Conservation (phyloP, 2,888 invertebrate species). For the Chymomyza caudatula region DNA sequence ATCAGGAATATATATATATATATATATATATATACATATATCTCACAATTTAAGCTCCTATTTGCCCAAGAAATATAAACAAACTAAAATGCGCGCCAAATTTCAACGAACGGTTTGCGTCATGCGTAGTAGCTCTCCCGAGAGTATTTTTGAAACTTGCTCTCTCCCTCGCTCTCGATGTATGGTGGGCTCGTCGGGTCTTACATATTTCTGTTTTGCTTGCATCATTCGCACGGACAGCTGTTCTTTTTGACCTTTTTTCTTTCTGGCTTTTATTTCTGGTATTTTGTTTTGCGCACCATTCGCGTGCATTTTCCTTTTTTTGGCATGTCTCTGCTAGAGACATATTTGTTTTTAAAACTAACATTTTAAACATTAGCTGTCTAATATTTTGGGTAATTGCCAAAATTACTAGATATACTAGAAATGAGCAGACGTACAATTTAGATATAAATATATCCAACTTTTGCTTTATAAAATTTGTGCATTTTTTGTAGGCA, state of each 20-base stretch:
- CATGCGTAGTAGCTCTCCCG: constrained; percentile 1
- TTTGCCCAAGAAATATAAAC: background rate
- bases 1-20: background rate
- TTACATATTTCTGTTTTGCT: constrained; percentile 42
- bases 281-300: constrained; percentile 31
- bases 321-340: background rate
- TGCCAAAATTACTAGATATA: constrained; percentile 28
- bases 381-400: constrained; percentile 5
- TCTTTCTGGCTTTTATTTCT: constrained; percentile 20
- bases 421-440: constrained; percentile 7
- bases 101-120: background rate
- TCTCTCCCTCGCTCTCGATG: constrained; percentile 2
- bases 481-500: constrained; percentile 7
- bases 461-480: background rate
- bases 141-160: background rate
- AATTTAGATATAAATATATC: constrained; percentile 17
- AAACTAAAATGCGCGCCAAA: background rate
- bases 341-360: background rate
- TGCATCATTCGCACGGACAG: constrained; percentile 41
- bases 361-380: constrained; percentile 3
- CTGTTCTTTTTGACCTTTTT: constrained; percentile 39
- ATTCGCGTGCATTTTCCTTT: constrained; percentile 37
- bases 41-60: too few species aligned
- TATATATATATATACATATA: background rate
- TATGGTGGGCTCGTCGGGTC: constrained; percentile 37